phyloP scores from a whole-genome alignment of 1,140 invertebrate genomes.

The Apis dorsata region DNA sequence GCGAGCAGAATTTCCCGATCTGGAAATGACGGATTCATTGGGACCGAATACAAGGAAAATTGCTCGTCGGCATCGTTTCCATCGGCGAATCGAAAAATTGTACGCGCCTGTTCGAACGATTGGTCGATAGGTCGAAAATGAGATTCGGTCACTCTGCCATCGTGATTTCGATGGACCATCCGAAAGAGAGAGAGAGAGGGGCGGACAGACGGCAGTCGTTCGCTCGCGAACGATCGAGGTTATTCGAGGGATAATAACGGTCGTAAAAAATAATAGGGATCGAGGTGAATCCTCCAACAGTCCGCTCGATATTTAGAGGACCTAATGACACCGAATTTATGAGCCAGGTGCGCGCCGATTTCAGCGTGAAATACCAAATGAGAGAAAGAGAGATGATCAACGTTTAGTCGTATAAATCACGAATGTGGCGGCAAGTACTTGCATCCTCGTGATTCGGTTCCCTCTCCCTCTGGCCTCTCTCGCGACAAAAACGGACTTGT shows the following conservation, averaged over 20 bases:
- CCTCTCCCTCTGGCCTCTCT: background rate
- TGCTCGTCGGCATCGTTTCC: background rate
- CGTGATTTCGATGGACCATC: conserved; percentile 45
- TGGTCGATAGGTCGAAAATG: conserved; percentile 9
- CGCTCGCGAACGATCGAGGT: conserved; percentile 38
- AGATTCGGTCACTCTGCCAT: conserved; percentile 16
- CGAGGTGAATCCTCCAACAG: conserved; percentile 30
- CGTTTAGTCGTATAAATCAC: conserved; percentile 7
- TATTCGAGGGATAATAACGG: conserved; percentile 50
- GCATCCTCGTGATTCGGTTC: background rate
- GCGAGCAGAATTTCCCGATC: conserved; percentile 37
- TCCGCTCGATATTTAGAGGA: conserved; percentile 29
- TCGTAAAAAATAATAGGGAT: conserved; percentile 48
- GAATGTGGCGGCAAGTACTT: no score
- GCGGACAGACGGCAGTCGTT: background rate
- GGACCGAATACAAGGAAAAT: conserved; percentile 30
- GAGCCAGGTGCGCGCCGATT: conserved; percentile 25
- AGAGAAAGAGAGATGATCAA: background rate
- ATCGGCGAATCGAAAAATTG: background rate
- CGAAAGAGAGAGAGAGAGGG: background rate
- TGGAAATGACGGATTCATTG: conserved; percentile 62
- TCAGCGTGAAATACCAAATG: background rate
- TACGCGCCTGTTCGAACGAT: no score
- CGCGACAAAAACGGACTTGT: background rate
- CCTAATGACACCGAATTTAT: conserved; percentile 44